A percentile compares a stretch with the other conserved stretches of the same genome.
Conservation (phyloP, 2,888 invertebrate species). For the Nematopogon swammerdamellus region DNA sequence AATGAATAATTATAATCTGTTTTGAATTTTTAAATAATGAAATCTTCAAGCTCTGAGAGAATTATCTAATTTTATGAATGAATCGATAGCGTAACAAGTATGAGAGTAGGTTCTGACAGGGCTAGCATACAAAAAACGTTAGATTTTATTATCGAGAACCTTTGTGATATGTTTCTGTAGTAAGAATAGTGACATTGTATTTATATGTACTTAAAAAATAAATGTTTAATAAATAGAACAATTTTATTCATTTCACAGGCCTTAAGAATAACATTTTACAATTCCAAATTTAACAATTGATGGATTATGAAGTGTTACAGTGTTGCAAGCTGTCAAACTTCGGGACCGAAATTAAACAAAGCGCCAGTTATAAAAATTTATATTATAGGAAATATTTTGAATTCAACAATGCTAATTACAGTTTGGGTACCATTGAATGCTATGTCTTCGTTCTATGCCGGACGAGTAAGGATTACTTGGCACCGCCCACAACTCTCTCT, state of each 20-base stretch:
- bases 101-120: not conserved
- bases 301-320: too few species aligned
- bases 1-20: too few species aligned
- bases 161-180: not conserved
- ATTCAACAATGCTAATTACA: conserved; percentile 27
- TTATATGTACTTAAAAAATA: not conserved
- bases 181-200: not conserved
- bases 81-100: not conserved
- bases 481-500: too few species aligned
- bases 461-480: too few species aligned
- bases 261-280: too few species aligned
- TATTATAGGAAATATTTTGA: conserved; percentile 58
- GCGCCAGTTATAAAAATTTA: conserved; percentile 54
- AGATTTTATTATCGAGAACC: not conserved
- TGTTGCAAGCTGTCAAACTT: too few species aligned
- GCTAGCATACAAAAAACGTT: not conserved
- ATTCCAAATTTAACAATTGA: too few species aligned
- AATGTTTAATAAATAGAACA: not conserved
- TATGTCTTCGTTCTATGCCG: too few species aligned
- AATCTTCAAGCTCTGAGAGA: too few species aligned
- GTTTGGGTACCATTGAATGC: not conserved
- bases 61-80: not conserved
- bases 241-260: too few species aligned
- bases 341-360: too few species aligned
- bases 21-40: too few species aligned